These are phyloP conservation scores for Jaculus jaculus DNA, from an alignment of 2,113 vertebrate species.

Conservation along the genomic window DNA sequence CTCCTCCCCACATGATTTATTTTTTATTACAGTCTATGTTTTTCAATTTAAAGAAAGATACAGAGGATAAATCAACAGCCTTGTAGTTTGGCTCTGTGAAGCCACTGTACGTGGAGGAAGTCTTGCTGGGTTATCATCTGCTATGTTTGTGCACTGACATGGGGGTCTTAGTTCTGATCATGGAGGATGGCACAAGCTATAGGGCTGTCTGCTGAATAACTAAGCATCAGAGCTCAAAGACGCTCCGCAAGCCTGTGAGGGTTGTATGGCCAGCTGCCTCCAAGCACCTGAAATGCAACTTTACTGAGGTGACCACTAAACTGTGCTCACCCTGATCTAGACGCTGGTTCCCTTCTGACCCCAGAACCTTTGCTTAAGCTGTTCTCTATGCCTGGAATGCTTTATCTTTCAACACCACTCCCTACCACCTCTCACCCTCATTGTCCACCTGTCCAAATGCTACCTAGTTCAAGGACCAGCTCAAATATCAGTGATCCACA, in stretches of 20 bases:
- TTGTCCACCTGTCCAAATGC: slow-evolving; percentile 76
- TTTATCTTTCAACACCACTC: slow-evolving; percentile 53
- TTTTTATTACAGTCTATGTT: neutral
- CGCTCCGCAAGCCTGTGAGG: neutral
- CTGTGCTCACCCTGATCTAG: neutral
- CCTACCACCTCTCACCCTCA: neutral
- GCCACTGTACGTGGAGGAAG: neutral
- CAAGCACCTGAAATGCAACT: slow-evolving; percentile 47
- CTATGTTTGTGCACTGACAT: neutral
- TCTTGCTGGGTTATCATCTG: neutral
- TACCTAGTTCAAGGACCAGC: slow-evolving; percentile 74
- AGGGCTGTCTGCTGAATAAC: neutral
- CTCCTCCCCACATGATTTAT: neutral
- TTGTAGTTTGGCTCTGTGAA: neutral
- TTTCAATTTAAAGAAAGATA: neutral
- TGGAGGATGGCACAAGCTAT: neutral
- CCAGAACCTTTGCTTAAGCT: slow-evolving; percentile 61
- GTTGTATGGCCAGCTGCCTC: neutral
- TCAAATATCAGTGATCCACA: slow-evolving; percentile 72
- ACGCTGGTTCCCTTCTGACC: neutral
- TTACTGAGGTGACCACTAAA: neutral
- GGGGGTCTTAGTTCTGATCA: neutral
- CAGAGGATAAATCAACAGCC: neutral
- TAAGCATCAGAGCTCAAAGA: neutral
- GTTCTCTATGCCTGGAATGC: slow-evolving; percentile 77